Base-by-base conservation (phyloP, 1,140 invertebrate genomes). In the Neomicropteryx cornuta region DNA sequence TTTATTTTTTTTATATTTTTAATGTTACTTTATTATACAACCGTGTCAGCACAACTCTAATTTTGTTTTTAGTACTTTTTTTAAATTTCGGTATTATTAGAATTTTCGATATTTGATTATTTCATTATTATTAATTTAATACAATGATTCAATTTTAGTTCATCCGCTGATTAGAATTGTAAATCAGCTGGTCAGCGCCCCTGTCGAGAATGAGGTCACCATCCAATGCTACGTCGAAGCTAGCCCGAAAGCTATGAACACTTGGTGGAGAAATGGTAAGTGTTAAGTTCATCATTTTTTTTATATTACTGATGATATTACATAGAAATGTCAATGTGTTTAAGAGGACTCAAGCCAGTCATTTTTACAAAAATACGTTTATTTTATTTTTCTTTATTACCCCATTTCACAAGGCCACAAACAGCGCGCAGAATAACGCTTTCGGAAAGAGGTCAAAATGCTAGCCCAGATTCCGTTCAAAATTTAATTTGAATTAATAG, bases 181-280 rank as follows among this genome's bases (percentile, higher is more conserved):
- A 13, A 87, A 79, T 63, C 80, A 87, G 58, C 70, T 89, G 29
- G 77, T 91, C 10, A 79, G 76, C 34, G 81, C 84, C 1, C 79
- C 83, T 5, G 56, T 77, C 13, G 79, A 79, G 40, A 80, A 75
- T 56, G 77, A 87, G 53, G 84, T 88, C 5, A 70, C 76, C 8
- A 61, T 90, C 13, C 78, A 86, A 50, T 89, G 86, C 56, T 75
- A 77, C 52, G 79, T 88, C 1, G 85, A 89, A 64, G 83, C 86
- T 1, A 86, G 81, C 19, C 86, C 87, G 5, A 80, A 78, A 46
- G 81, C 86, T 3, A 75, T 88, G 56, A 85, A 86, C 53, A 84
- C 78, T 38, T 91, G 87, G 87, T 78, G 79, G 50, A 75, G 75
- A 38, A 77, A 80, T 42, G 69, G 72, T 62, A 78, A 81, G 77